Evolutionary conservation across 92 coral and sea anemone species (phyloP), one percentile per base, ranked within the genome.

Genomic region (Paramuricea clavata): DNA sequence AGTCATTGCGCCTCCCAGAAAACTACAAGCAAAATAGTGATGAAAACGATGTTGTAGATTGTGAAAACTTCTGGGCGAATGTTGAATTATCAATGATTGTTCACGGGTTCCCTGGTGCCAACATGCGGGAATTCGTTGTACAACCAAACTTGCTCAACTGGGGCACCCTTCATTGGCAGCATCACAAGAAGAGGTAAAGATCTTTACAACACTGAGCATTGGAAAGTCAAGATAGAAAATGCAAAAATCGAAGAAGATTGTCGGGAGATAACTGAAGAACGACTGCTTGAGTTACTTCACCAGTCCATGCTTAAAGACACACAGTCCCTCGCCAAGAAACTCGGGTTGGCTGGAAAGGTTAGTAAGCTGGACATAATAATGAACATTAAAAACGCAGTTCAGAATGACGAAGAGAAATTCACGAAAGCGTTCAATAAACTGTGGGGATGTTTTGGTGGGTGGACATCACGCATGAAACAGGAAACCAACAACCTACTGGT

Each of bases 81-180:
- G 94, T 89, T 5, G 86, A 89, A 21, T 30, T 92, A 36, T 30
- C 81, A 3, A 92, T 86, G 94, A 30, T 86, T 0, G 62, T 76
- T 12, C 30, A 56, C 22, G 85, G 94, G 11, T 89, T 92, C 27
- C 89, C 92, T 0, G 65, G 61, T 16, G 79, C 39, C 23, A 12
- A 12, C 1, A 50, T 82, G 0, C 49, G 59, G 0, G 91, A 16
- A 0, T 76, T 92, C 1, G 62, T 56, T 0, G 59, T 82, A 1
- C 19, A 76, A 34, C 86, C 94, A 32, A 78, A 86, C 33, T 76
- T 92, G 28, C 71, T 92, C 36, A 67, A 49, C 5, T 92, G 91
- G n/a, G 92, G 64, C 92, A 31, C 94, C 94, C 0, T 89, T 83
- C 27, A 91, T 91, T 2, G 87, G 94, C 3, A 49, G 86, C 62